Base-by-base conservation (phyloP, 2,888 invertebrate species). In the Cheilosia soror region DNA sequence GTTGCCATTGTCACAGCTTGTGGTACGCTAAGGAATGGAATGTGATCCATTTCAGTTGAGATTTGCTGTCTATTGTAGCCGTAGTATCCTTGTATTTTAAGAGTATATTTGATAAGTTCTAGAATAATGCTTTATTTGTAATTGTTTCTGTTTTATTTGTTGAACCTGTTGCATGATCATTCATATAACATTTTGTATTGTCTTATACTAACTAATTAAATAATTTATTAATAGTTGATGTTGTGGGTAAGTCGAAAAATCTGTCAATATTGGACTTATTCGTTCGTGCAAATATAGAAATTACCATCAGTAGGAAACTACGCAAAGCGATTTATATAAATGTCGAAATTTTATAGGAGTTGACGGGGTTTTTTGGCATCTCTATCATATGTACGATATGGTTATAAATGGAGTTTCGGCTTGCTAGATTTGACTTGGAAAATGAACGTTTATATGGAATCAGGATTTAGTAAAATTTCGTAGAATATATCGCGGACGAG, bases 101-200 rank as follows among this genome's bases (percentile, higher is more conserved):
- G 62, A 53, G 58, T 37, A 40, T 66, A 55, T n/a, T 62, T 29
- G 27, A 15, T 68, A 44, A 53, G 25, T 42, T 29, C 42, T 62
- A n/a, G 57, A 57, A 11, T 51, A 25, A 7, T 55, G 72, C 62
- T 62, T 73, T 47, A 27, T 27, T 65, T 72, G 71, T 65, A 33
- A 20, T 55, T 55, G 27, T 33, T 27, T 53, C 15, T 51, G 51
- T 33, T 33, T 65, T 58, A 51, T 66, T 51, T 53, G 25, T 15
- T 72, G 60, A 40, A 33, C 27, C 27, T 62, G 72, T 62, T 79
- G 79, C 83, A 83, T 68, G 72, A 79, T 73, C 62, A 68, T 58
- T 73, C 44, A 63, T 80, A 29, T 44, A 20, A 49, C 55, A 58
- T 68, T 5, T 51, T 66, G 20, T 27, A 15, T 55, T 53, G n/a